phyloP scores from a whole-genome alignment of 2,888 invertebrate genomes.

The Sesia apiformis region DNA sequence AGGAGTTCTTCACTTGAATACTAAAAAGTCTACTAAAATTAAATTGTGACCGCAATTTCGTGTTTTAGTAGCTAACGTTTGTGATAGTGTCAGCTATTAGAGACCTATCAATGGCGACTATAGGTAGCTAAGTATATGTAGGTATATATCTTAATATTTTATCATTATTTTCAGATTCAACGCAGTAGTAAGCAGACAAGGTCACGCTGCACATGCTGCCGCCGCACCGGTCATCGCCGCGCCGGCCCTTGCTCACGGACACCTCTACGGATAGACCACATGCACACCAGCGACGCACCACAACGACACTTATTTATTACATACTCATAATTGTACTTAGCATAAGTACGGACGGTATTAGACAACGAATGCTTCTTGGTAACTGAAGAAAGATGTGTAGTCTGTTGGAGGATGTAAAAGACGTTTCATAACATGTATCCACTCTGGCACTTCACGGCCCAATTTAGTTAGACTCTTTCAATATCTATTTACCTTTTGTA shows the following conservation, averaged over 20 bases:
- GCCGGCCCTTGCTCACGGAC: conserved; percentile 48
- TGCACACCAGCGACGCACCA: conserved; percentile 11
- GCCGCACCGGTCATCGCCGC: conserved; percentile 38
- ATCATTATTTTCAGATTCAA: conserved; percentile 66
- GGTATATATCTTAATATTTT: too few relatives aligned
- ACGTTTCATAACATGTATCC: conserved; percentile 61
- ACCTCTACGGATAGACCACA: conserved; percentile 38
- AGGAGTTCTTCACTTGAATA: too few relatives aligned
- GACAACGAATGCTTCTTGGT: conserved; percentile 24
- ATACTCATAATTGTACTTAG: conserved; percentile 28
- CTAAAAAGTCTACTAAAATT: too few relatives aligned
- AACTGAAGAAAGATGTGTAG: background rate
- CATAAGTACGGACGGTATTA: conserved; percentile 53
- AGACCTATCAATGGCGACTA: too few relatives aligned
- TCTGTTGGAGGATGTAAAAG: background rate
- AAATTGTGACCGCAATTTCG: too few relatives aligned
- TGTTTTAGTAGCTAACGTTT: too few relatives aligned
- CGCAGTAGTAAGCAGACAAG: conserved; percentile 73
- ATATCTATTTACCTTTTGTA: conserved; percentile 48
- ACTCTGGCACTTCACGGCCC: conserved; percentile 44
- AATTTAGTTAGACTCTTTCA: conserved; percentile 25
- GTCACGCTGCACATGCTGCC: conserved; percentile 71
- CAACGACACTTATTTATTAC: conserved; percentile 52
- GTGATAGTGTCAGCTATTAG: too few relatives aligned
- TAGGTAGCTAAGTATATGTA: too few relatives aligned